Evolutionary conservation across 2,888 invertebrate genomes (phyloP).

Genomic region (Endotricha flammealis): DNA sequence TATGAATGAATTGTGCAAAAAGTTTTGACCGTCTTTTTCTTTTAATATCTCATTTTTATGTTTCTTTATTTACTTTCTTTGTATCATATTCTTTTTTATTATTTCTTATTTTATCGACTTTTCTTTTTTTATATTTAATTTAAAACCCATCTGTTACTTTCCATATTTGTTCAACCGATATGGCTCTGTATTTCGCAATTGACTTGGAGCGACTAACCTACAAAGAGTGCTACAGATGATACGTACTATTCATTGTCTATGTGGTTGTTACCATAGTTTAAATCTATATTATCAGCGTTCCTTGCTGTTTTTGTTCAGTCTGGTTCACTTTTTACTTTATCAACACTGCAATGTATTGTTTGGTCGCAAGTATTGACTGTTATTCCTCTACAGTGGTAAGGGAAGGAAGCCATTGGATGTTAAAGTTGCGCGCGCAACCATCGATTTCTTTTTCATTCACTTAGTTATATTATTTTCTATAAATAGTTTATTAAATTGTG

Average conservation of each 20-base stretch:
- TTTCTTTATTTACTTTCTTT: neutral
- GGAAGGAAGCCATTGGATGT: constrained; percentile 45
- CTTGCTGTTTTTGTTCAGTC: neutral
- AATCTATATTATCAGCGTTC: neutral
- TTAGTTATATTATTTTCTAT: constrained; percentile 46
- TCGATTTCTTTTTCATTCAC: constrained; percentile 52
- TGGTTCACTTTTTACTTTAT: neutral
- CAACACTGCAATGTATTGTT: constrained; percentile 25
- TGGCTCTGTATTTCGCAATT: neutral
- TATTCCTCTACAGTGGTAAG: constrained; percentile 10
- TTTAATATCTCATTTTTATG: neutral
- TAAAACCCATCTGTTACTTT: constrained; percentile 1
- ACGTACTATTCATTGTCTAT: neutral
- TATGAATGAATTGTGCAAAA: neutral
- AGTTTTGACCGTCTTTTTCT: neutral
- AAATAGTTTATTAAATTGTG: constrained; percentile 57
- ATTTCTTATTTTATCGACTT: neutral
- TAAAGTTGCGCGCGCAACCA: constrained; percentile 63
- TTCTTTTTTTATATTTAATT: neutral
- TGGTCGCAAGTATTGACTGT: constrained; percentile 2
- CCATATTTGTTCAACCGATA: neutral
- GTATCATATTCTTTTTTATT: neutral
- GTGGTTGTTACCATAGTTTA: neutral
- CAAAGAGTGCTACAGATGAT: constrained; percentile 3
- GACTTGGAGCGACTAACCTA: constrained; percentile 21